A percentile compares a stretch with the other conserved stretches of the same genome.
Evolutionary conservation across 2,113 vertebrate genomes (phyloP).

Genomic region (Onychorhynchus coronatus): DNA sequence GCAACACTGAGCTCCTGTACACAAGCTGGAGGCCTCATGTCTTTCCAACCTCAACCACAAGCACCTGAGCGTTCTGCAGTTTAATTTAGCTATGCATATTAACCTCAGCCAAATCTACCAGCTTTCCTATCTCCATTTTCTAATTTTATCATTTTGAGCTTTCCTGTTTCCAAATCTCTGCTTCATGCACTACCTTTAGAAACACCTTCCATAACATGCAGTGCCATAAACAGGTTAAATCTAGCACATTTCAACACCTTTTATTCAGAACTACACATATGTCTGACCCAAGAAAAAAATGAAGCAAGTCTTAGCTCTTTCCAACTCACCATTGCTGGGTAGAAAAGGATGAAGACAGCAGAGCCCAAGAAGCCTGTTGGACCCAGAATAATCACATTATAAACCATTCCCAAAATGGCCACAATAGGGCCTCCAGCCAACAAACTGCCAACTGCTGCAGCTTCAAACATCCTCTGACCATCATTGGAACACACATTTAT

Average conservation of each 20-base stretch:
- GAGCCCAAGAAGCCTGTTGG: slow-evolving; percentile 91
- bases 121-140: not conserved
- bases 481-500: slow-evolving; percentile 91
- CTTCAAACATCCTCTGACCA: slow-evolving; percentile 92
- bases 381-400: slow-evolving; percentile 87
- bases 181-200: not conserved
- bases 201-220: not conserved
- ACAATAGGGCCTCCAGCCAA: slow-evolving; percentile 89
- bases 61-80: not conserved
- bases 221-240: not conserved
- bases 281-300: not conserved
- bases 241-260: not conserved
- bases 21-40: not conserved
- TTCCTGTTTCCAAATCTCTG: not conserved
- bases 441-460: slow-evolving; percentile 88
- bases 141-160: not conserved
- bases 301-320: not conserved
- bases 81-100: not conserved
- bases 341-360: slow-evolving; percentile 91
- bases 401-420: slow-evolving; percentile 87
- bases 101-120: not conserved
- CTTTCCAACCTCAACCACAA: not conserved
- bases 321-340: slow-evolving; percentile 89
- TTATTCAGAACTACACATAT: not conserved
- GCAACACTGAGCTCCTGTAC: not conserved